These are phyloP conservation scores for Steromphala cineraria DNA, from an alignment of 2,888 invertebrate genomes.

Conservation along the genomic window DNA sequence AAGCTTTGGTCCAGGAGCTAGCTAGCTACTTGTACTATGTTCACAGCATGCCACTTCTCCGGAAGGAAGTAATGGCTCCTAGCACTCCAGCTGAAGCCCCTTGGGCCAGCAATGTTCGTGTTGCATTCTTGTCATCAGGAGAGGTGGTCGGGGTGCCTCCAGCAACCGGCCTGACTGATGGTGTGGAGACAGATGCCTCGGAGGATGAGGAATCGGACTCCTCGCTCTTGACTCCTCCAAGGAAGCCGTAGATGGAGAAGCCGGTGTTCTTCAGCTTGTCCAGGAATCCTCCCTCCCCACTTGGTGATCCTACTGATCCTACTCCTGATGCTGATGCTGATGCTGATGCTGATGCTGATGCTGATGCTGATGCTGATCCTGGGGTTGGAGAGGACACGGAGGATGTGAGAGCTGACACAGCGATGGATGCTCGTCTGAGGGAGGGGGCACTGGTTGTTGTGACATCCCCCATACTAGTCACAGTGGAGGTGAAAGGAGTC, in stretches of 20 bases:
- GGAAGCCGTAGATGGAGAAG: slow-evolving; percentile 51
- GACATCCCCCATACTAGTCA: background rate
- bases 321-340: too few species aligned
- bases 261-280: slow-evolving; percentile 59
- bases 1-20: background rate
- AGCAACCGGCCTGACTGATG: background rate
- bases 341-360: too few species aligned
- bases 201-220: slow-evolving; percentile 11
- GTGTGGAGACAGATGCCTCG: background rate
- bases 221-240: slow-evolving; percentile 29
- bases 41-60: slow-evolving; percentile 57
- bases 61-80: slow-evolving; percentile 59
- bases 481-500: background rate
- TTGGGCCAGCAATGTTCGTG: background rate
- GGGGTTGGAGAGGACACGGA: slow-evolving; percentile 11
- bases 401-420: slow-evolving; percentile 3
- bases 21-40: background rate
- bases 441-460: background rate
- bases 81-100: slow-evolving; percentile 53
- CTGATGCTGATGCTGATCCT: background rate
- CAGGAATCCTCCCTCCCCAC: slow-evolving; percentile 38
- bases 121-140: background rate
- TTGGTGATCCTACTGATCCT: background rate
- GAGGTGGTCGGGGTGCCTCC: background rate
- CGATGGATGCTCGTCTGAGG: background rate